These are phyloP conservation scores for Leguminivora glycinivorella DNA, from an alignment of 1,140 invertebrate species.

Conservation along the genomic window DNA sequence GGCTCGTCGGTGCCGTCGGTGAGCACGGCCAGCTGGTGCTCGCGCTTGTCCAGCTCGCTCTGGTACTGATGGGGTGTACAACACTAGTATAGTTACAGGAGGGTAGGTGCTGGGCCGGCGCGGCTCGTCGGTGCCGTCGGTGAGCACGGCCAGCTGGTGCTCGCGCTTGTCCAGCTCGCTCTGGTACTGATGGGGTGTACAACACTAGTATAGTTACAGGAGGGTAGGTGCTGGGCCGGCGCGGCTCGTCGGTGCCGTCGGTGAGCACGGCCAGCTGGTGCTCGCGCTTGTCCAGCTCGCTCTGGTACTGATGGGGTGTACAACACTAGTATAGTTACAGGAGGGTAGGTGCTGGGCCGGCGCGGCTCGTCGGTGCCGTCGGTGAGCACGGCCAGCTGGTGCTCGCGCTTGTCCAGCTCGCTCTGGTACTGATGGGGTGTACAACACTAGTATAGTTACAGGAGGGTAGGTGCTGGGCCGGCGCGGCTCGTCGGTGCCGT, in stretches of 20 bases:
- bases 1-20: constrained; percentile 87
- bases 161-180: constrained; percentile 95
- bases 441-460: background rate
- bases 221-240: background rate
- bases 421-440: constrained; percentile 98
- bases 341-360: background rate
- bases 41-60: constrained; percentile 94
- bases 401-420: constrained; percentile 93
- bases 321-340: background rate
- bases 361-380: constrained; percentile 84
- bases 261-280: constrained; percentile 95
- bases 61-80: constrained; percentile 98
- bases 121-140: constrained; percentile 86
- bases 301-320: constrained; percentile 98
- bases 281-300: constrained; percentile 93
- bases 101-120: constrained; percentile 9
- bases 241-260: constrained; percentile 84
- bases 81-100: background rate
- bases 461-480: constrained; percentile 2
- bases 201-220: background rate
- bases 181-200: constrained; percentile 98
- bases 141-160: constrained; percentile 93
- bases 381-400: constrained; percentile 94
- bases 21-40: constrained; percentile 93
- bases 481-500: constrained; percentile 83